These are phyloP conservation scores for Pseudomyrmex gracilis DNA, from an alignment of 1,140 invertebrate genomes.

Conservation along the genomic window DNA sequence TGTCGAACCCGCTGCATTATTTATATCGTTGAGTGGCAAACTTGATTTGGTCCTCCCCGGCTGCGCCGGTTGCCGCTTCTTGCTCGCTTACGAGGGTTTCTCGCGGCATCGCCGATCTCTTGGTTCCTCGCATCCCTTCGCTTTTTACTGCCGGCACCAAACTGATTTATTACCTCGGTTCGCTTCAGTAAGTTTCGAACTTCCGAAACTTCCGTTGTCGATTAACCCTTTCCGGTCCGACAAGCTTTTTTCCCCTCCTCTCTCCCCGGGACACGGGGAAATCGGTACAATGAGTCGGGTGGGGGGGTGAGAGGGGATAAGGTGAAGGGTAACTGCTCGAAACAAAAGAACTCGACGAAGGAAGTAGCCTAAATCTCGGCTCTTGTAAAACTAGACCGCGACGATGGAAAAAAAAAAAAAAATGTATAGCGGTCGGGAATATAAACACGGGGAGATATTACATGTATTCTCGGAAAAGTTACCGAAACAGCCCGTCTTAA, in stretches of 20 bases:
- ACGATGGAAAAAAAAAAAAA: background rate
- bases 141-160: conserved; percentile 37
- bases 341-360: background rate
- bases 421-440: background rate
- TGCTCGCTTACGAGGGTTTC: background rate
- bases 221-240: conserved; percentile 33
- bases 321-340: background rate
- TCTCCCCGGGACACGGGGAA: background rate
- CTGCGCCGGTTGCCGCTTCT: conserved; percentile 28
- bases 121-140: background rate
- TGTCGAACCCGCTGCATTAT: conserved; percentile 51
- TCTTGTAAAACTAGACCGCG: background rate
- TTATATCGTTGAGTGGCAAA: conserved; percentile 60
- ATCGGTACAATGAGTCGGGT: background rate
- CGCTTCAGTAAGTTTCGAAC: conserved; percentile 36
- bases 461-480: conserved; percentile 11
- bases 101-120: conserved; percentile 20
- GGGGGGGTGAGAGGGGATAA: background rate
- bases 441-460: conserved; percentile 4
- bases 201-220: conserved; percentile 6
- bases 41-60: conserved; percentile 38
- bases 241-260: conserved; percentile 13
- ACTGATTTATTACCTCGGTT: conserved; percentile 47
- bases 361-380: conserved; percentile 15
- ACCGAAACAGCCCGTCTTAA: conserved; percentile 24